phyloP scores from a whole-genome alignment of 2,797 vertebrate species.

The Rhinichthys osculus region DNA sequence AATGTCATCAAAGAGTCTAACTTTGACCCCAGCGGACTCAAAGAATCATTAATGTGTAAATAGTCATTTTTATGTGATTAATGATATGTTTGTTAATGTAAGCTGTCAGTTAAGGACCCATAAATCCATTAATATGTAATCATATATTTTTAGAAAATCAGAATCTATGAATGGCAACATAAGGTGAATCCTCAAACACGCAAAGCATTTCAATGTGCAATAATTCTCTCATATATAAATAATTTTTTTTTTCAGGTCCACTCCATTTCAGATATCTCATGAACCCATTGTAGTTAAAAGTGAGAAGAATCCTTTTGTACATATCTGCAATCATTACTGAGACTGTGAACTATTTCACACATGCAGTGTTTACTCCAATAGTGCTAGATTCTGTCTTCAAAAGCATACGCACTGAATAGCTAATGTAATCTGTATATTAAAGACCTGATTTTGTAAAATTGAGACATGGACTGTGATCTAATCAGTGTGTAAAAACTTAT shows the following conservation, averaged over 20 bases:
- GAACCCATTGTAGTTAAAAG: slow-evolving; percentile 38
- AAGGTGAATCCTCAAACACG: not conserved
- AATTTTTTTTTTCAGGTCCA: not conserved
- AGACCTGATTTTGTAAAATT: not conserved
- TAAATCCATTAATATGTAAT: not conserved
- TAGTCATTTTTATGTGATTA: slow-evolving; percentile 17
- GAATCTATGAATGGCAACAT: not conserved
- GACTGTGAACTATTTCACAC: slow-evolving; percentile 57
- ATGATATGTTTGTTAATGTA: slow-evolving; percentile 21
- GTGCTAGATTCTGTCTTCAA: slow-evolving; percentile 49
- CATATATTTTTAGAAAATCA: not conserved
- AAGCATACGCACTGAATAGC: slow-evolving; percentile 53
- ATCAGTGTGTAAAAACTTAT: not conserved
- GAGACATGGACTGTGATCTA: not conserved
- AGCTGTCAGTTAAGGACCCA: slow-evolving; percentile 9
- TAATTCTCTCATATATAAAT: not conserved
- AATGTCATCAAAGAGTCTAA: not conserved
- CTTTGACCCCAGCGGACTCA: not conserved
- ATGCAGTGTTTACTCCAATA: slow-evolving; percentile 54
- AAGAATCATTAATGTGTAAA: not conserved
- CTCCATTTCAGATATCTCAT: slow-evolving; percentile 34
- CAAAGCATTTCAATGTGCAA: not conserved
- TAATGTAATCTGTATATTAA: slow-evolving; percentile 24
- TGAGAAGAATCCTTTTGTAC: slow-evolving; percentile 52
- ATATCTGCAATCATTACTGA: slow-evolving; percentile 57